A percentile compares a stretch with the other conserved stretches of the same genome.
Conservation (phyloP, 1,140 invertebrate species). For the Apis cerana region DNA sequence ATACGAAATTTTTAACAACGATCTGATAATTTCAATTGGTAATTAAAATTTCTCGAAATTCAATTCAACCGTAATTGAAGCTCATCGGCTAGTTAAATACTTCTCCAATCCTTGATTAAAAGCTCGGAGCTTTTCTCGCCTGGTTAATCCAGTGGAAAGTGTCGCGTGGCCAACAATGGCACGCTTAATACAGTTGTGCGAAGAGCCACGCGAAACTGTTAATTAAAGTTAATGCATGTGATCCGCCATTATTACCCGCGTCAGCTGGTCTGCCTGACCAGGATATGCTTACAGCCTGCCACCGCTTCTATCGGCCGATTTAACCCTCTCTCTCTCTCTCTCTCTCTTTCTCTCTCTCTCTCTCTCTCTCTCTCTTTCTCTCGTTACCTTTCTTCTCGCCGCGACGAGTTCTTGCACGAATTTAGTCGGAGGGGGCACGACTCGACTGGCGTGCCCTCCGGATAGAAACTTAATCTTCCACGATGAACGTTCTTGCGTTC, state of each 20-base stretch:
- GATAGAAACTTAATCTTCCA: constrained; percentile 36
- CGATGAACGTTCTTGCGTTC: background rate
- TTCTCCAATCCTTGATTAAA: background rate
- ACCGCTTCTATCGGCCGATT: constrained; percentile 15
- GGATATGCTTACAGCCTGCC: constrained; percentile 35
- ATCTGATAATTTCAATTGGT: too few species aligned
- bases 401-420: constrained; percentile 16
- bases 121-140: constrained; percentile 14
- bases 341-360: background rate
- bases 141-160: constrained; percentile 43
- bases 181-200: constrained; percentile 52
- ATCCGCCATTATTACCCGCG: constrained; percentile 56
- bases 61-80: background rate
- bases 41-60: background rate
- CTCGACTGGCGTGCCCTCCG: background rate
- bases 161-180: background rate
- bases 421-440: background rate
- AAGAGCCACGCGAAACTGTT: constrained; percentile 67
- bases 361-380: background rate
- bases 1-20: too few species aligned
- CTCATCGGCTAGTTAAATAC: background rate
- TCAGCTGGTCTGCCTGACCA: constrained; percentile 61
- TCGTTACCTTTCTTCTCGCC: background rate
- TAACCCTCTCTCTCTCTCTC: constrained; percentile 3
- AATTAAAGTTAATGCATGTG: constrained; percentile 72